Conservation (phyloP, 2,888 invertebrate genomes). For the Mechanitis mazaeus region DNA sequence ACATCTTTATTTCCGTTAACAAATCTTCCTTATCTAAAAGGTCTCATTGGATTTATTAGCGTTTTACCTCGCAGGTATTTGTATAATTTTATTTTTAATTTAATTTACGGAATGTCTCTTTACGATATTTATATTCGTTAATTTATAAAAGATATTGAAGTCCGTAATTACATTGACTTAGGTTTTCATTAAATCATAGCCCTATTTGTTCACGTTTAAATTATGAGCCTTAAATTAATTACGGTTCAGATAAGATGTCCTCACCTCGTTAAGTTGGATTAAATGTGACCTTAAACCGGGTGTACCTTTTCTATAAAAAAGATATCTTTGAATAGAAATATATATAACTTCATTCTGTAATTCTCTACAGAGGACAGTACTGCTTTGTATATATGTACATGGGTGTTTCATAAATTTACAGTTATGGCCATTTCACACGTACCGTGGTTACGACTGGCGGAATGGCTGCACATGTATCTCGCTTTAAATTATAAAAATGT, state of each 20-base stretch:
- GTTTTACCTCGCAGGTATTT: background rate
- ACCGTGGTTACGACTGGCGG: slow-evolving; percentile 3
- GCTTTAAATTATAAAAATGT: background rate
- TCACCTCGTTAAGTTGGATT: too few species aligned
- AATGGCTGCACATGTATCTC: background rate
- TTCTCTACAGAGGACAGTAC: background rate
- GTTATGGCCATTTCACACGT: slow-evolving; percentile 11
- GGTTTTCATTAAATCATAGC: too few species aligned
- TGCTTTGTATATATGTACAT: background rate
- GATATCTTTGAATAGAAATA: too few species aligned
- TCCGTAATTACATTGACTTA: too few species aligned
- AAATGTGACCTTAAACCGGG: too few species aligned
- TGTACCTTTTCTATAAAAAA: too few species aligned
- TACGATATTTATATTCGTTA: too few species aligned
- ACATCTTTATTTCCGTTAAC: background rate
- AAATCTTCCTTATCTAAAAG: slow-evolving; percentile 4
- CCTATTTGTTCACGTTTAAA: too few species aligned
- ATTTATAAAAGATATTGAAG: too few species aligned
- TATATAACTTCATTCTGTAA: background rate
- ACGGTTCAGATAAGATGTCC: too few species aligned
- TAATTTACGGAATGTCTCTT: background rate
- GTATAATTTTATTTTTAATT: slow-evolving; percentile 2
- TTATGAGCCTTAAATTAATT: too few species aligned
- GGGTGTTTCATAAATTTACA: background rate
- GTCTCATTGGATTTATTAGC: background rate